Conservation (phyloP, 2,888 invertebrate genomes). For the Rhogogaster chlorosoma region DNA sequence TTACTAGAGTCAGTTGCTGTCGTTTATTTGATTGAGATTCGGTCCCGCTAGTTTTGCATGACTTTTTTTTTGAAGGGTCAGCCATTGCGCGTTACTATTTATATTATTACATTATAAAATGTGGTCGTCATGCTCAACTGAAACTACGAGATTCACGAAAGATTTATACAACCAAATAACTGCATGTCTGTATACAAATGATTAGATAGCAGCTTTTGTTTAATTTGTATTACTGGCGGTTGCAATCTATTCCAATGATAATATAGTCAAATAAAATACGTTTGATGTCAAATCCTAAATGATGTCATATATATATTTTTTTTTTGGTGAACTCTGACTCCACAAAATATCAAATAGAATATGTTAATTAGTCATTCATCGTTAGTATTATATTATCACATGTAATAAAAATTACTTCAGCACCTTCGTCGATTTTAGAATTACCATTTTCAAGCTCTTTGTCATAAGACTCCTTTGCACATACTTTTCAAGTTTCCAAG, state of each 20-base stretch:
- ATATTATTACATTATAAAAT: conserved; percentile 5
- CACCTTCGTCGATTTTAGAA: not conserved
- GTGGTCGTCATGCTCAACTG: not conserved
- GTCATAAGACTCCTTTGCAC: not conserved
- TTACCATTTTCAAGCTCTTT: not conserved
- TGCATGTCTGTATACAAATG: conserved; percentile 1
- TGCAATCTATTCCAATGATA: not conserved
- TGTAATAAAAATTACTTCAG: not conserved
- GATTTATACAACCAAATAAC: conserved; percentile 35
- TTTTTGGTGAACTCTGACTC: not conserved
- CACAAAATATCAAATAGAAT: not conserved
- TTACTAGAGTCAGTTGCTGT: not conserved
- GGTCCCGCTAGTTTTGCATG: not conserved
- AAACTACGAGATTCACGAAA: not conserved
- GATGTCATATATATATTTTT: not conserved
- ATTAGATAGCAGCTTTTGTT: conserved; percentile 24
- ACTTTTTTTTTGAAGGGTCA: not conserved
- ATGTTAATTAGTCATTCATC: not conserved
- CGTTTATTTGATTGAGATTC: not conserved
- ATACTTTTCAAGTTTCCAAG: not conserved
- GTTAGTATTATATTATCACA: conserved; percentile 33
- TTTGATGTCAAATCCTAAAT: not conserved
- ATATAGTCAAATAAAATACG: conserved; percentile 25
- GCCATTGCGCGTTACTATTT: not conserved
- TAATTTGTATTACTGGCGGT: not conserved